Percentiles rank a stretch among this genome's conserved stretches.
phyloP scores from a whole-genome alignment of 2,113 vertebrate species.

The Syrrhaptes paradoxus region DNA sequence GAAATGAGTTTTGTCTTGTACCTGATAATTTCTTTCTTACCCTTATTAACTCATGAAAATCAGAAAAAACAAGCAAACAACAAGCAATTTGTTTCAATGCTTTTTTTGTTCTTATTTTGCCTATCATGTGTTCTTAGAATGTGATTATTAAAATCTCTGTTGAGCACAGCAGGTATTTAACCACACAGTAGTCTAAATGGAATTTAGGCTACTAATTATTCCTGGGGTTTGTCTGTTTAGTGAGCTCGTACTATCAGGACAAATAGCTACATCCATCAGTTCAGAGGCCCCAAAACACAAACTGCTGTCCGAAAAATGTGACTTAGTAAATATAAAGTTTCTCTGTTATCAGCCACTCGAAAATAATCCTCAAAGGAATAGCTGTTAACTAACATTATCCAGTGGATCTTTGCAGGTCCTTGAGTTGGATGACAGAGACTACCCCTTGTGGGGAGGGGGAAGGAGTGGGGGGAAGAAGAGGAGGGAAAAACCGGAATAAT shows the following conservation, averaged over 20 bases:
- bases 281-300: neutral
- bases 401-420: neutral
- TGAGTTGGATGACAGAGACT: neutral
- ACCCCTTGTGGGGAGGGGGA: neutral
- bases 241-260: neutral
- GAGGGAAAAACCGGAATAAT: neutral
- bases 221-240: neutral
- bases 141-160: neutral
- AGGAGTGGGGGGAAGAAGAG: too few species aligned
- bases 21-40: neutral
- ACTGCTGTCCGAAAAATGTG: neutral
- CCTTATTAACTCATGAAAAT: neutral
- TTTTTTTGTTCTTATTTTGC: neutral
- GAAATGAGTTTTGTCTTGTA: neutral
- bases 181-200: neutral
- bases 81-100: neutral
- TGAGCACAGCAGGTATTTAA: neutral
- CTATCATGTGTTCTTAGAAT: neutral
- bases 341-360: neutral
- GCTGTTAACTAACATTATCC: neutral
- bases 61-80: neutral
- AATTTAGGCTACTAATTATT: neutral
- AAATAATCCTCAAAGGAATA: neutral
- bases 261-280: too few species aligned
- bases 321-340: neutral